Conservation (phyloP, 2,113 vertebrate genomes). For the Bos taurus region ARS-UCD2.0 NC_037349.1:46977501-46978000, state of each 20-base stretch:
- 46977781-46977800: too few species aligned
- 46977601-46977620: not conserved
- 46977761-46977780: too few species aligned
- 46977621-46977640: not conserved
- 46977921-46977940: not conserved
- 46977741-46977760: too few species aligned
- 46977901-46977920: not conserved
- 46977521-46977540: not conserved
- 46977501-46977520: not conserved
- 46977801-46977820: too few species aligned
- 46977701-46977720: not conserved
- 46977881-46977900: not conserved
- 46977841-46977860: not conserved
- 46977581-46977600: not conserved
- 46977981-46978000: not conserved
- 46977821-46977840: not conserved
- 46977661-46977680: not conserved
- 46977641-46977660: not conserved
- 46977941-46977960: not conserved
- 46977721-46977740: not conserved
- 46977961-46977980: not conserved
- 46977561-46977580: not conserved
- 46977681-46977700: not conserved
- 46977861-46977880: not conserved
- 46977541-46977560: not conserved